Evolutionary conservation across 2,888 invertebrate species (phyloP), one percentile per base, ranked within the genome.

Genomic region (Trypoxylon attenuatum): DNA sequence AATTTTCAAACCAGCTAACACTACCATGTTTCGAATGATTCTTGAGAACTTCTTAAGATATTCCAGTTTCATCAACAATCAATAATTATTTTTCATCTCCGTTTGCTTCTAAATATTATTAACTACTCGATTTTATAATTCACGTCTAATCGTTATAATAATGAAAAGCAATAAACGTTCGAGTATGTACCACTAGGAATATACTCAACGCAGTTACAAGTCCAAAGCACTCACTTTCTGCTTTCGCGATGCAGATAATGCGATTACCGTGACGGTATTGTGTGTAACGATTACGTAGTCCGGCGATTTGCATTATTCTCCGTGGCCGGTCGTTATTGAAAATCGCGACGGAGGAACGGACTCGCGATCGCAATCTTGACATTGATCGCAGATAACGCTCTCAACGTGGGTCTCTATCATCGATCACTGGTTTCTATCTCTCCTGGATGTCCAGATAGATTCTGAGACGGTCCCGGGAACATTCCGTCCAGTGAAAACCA

Each of bases 311-410:
- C 69, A 63, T 75, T 58, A 55, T 52, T 46, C 41, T 16, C 25
- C 22, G 38, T 19, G 22, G 13, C 16, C 21, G 39, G 39, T 49
- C 64, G 46, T 70, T 75, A 75, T 72, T 75, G 72, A 70, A 76
- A 76, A 76, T 66, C 63, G 68, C 72, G 57, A 38, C 43, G 42
- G n/a, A 47, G 49, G 42, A 62, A 58, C 67, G 49, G 25, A 39
- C 52, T 47, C 21, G 22, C 43, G 76, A 76, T 76, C 61, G 58
- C 55, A 54, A 76, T 76, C 76, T 76, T 71, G 76, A 76, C 76
- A 73, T 73, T 69, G 76, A 76, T 76, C 73, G 47, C 21, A 76
- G 76, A 76, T 76, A 76, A 69, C 56, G 43, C 46, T 16, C 59
- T 13, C n/a, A 22, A 25, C 64, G 15, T 41, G 21, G 46, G 52